A percentile compares a stretch with the other conserved stretches of the same genome.
phyloP scores from a whole-genome alignment of 2,888 invertebrate species.

The Eledone cirrhosa region DNA sequence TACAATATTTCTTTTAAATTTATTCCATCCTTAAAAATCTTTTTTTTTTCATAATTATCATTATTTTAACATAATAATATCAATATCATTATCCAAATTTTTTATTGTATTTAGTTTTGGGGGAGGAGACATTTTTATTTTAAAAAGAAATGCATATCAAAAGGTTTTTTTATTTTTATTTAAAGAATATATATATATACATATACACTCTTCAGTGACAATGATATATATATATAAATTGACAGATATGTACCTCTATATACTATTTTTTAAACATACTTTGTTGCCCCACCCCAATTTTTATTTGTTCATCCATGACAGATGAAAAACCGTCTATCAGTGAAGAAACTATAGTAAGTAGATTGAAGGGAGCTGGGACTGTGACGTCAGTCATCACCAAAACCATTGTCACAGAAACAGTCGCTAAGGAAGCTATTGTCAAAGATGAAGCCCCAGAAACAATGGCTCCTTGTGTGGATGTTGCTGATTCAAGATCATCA shows the following conservation, averaged over 20 bases:
- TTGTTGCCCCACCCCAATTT: not conserved
- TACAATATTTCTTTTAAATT: too few species aligned
- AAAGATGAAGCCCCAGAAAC: not conserved
- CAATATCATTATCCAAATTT: too few species aligned
- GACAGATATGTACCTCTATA: not conserved
- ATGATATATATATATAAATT: not conserved
- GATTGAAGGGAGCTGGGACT: constrained; percentile 1
- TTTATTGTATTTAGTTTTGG: too few species aligned
- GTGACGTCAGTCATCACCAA: not conserved
- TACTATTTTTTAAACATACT: too few species aligned
- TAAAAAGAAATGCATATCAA: too few species aligned
- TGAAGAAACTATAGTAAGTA: constrained; percentile 20
- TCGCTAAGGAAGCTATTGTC: constrained; percentile 18
- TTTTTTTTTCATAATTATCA: too few species aligned
- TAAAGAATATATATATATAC: too few species aligned
- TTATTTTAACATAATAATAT: too few species aligned
- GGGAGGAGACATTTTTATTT: too few species aligned
- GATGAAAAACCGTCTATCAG: not conserved
- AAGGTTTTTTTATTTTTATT: too few species aligned
- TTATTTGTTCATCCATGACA: constrained; percentile 20
- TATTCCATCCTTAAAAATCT: too few species aligned
- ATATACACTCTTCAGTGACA: too few species aligned
- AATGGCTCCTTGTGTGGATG: constrained; percentile 27
- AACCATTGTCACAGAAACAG: not conserved
- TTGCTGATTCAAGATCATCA: constrained; percentile 14